Conservation (phyloP, 2,888 invertebrate genomes). For the Cabera pusaria region DNA sequence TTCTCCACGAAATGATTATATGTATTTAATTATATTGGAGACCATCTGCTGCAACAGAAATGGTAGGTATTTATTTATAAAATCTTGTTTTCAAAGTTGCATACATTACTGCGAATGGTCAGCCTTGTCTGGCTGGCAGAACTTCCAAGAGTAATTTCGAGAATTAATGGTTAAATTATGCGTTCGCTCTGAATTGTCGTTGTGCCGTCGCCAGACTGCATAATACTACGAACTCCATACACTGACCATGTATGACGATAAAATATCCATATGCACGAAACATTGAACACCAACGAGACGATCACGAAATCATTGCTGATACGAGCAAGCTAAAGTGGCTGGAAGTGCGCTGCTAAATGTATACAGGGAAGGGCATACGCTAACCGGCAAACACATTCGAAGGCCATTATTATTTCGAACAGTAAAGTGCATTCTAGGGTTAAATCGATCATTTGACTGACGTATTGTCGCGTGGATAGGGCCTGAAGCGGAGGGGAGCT, state of each 20-base stretch:
- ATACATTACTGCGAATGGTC: constrained; percentile 62
- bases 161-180: constrained; percentile 80
- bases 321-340: constrained; percentile 20
- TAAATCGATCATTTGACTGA: constrained; percentile 52
- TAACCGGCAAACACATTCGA: constrained; percentile 38
- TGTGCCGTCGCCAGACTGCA: constrained; percentile 62
- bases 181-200: constrained; percentile 74
- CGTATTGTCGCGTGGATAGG: constrained; percentile 48
- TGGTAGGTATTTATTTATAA: constrained; percentile 13
- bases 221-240: too few relatives aligned
- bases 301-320: constrained; percentile 8
- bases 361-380: constrained; percentile 28
- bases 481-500: constrained; percentile 50
- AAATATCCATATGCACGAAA: constrained; percentile 39
- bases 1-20: constrained; percentile 6
- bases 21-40: constrained; percentile 34
- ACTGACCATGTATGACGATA: too few relatives aligned
- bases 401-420: constrained; percentile 48
- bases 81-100: constrained; percentile 52
- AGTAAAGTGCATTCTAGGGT: constrained; percentile 50
- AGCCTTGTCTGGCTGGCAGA: constrained; percentile 64
- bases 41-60: constrained; percentile 29
- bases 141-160: constrained; percentile 74
- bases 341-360: constrained; percentile 34
- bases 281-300: constrained; percentile 14